Evolutionary conservation across 2,888 invertebrate genomes (phyloP), one percentile per base, ranked within the genome.

Genomic region (Polydrusus pterygomalis): DNA sequence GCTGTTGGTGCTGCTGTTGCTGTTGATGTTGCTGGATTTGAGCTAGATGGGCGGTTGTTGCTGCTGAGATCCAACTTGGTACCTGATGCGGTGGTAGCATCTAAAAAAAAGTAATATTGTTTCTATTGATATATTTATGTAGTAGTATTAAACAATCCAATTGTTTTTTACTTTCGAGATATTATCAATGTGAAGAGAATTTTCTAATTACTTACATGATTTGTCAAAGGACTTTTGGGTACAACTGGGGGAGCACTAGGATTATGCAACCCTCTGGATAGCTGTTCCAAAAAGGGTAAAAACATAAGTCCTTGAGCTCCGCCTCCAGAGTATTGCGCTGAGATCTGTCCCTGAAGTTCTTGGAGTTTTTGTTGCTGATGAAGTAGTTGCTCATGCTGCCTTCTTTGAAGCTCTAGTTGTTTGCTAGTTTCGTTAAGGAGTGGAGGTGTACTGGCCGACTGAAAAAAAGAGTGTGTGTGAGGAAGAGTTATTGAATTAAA

Each of bases 1-100:
- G 25, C 25, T 73, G 75, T 34, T 75, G 75, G 18, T 77, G 77
- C 15, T 74, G 74, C 3, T 96, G 83, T 93, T 94, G 67, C 97
- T 91, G 88, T 96, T 97, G 60, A 97, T 89, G 5, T 96, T 97
- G 3, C 94, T 91, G 86, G 96, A 96, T 0, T 93, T 92, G 87
- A 93, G 87, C 85, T 13, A 74, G 80, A 20, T 79, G 75, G 34
- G 78, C 78, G 7, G 81, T 79, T n/a, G 88, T 85, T 89, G 84
- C 94, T 69, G 93, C 91, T 30, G 92, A 89, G 75, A 89, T 87
- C 93, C 93, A 93, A 47, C 86, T 89, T 17, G 89, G 88, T 49
- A 90, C 88, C 83, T 90, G 89, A 79, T 89, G 90, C 2, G 88
- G 88, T 67, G 90, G 90, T 78, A 91, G 89, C 88, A 91, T 89